phyloP scores from a whole-genome alignment of 2,888 invertebrate species.

The Cephalotes varians region DNA sequence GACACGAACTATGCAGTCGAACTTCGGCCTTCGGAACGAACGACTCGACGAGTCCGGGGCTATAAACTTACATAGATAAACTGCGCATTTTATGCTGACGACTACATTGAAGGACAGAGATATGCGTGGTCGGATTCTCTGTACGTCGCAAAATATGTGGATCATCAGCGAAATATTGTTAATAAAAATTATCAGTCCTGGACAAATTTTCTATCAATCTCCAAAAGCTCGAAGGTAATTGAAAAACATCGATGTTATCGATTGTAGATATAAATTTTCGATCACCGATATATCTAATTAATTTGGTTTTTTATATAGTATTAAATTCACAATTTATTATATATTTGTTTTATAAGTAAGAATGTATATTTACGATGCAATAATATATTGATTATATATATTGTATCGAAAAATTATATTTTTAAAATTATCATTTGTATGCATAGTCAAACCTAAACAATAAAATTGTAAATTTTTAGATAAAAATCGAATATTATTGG shows the following conservation, averaged over 20 bases:
- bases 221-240: neutral
- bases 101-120: neutral
- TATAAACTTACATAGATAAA: neutral
- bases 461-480: neutral
- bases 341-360: neutral
- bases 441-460: too few relatives aligned
- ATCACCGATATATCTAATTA: neutral
- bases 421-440: too few relatives aligned
- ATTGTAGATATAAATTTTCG: neutral
- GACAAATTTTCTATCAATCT: neutral
- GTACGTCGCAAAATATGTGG: too few relatives aligned
- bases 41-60: neutral
- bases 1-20: neutral
- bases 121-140: too few relatives aligned
- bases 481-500: neutral
- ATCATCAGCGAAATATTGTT: too few relatives aligned
- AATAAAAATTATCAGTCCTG: neutral
- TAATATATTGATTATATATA: neutral
- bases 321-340: neutral
- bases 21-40: neutral
- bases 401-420: neutral
- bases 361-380: neutral
- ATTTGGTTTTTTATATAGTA: neutral
- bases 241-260: neutral
- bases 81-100: neutral